Conservation (phyloP, 2,888 invertebrate genomes). For the Caenorhabditis sulstoni region DNA sequence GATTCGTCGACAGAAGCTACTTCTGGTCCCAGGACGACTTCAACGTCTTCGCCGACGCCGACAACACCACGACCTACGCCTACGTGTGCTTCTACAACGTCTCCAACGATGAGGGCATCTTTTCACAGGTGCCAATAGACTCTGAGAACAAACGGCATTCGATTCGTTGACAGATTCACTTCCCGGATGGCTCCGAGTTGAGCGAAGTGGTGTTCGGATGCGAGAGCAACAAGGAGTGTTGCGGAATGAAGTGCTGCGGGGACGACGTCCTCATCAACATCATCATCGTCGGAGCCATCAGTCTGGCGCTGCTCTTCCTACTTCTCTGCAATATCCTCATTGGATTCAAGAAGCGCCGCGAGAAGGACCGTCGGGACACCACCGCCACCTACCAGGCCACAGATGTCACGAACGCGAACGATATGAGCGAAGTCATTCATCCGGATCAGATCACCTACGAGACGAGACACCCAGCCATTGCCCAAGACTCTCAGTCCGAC, state of each 20-base stretch:
- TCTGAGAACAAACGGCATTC: not conserved
- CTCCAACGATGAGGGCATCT: conserved; percentile 14
- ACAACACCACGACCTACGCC: conserved; percentile 22
- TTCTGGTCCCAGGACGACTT: conserved; percentile 38
- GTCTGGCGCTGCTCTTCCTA: conserved; percentile 49
- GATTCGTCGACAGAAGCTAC: conserved; percentile 50
- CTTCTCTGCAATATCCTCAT: conserved; percentile 59
- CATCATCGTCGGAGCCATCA: conserved; percentile 58
- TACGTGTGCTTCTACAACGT: conserved; percentile 48
- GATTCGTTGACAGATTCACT: conserved; percentile 33
- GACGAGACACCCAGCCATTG: conserved; percentile 23
- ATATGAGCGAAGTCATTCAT: conserved; percentile 11
- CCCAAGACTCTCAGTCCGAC: not conserved
- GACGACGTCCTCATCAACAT: conserved; percentile 61
- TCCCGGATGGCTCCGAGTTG: conserved; percentile 23
- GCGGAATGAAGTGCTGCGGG: conserved; percentile 59
- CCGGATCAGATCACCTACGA: conserved; percentile 45
- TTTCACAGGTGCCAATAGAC: conserved; percentile 15
- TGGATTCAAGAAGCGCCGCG: conserved; percentile 59
- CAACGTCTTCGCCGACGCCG: conserved; percentile 19
- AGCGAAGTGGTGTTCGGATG: conserved; percentile 45
- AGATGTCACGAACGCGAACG: conserved; percentile 23
- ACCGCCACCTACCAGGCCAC: conserved; percentile 18
- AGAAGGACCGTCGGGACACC: conserved; percentile 10
- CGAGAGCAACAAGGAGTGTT: conserved; percentile 56